Evolutionary conservation across 1,140 invertebrate species (phyloP), one percentile per base, ranked within the genome.

Genomic region (Campodea augens): DNA sequence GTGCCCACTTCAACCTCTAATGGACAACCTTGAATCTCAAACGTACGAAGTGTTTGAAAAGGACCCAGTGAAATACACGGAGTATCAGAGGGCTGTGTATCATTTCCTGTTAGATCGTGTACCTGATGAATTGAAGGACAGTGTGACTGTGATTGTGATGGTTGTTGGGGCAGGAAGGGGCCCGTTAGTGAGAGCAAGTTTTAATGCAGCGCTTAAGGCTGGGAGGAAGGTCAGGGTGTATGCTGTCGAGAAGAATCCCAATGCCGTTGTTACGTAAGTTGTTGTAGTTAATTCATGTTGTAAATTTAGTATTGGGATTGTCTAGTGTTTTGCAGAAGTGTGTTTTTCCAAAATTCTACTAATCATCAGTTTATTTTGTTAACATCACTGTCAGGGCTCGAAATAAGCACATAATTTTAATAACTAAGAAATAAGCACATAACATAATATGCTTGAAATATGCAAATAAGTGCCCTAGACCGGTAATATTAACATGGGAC

Each of bases 1-100:
- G 60, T 78, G 74, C 54, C 84, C 83, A 2, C 60, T 92, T 12
- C 84, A 98, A 66, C 96, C 96, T 5, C 62, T 98, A 2, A 82
- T 82, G 63, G 91, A 98, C 57, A 95, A 98, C 66, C 69, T 99
- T 15, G 89, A 97, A 60, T 86, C 85, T 4, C 77, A 83, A 49
- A 93, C 92, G 1, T 99, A 99, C 61, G 91, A 97, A 69, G 78
- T 96, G 5, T 99, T 99, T 72, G 95, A 99, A 66, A 88, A 89
- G 57, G 95, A 99, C 74, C 87, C 89, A 10, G 68, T 93, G 0
- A 99, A 99, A 63, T 99, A 99, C 65, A 73, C 77, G 22, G 72
- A 85, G 46, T 99, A 99, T 66, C 80, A 92, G 63, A 72, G 71
- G 48, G 92, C 83, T 19, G 76, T 85, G 43, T 73, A 77, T 47